Evolutionary conservation across 2,888 invertebrate species (phyloP).

Genomic region (Clepsis dumicolana): DNA sequence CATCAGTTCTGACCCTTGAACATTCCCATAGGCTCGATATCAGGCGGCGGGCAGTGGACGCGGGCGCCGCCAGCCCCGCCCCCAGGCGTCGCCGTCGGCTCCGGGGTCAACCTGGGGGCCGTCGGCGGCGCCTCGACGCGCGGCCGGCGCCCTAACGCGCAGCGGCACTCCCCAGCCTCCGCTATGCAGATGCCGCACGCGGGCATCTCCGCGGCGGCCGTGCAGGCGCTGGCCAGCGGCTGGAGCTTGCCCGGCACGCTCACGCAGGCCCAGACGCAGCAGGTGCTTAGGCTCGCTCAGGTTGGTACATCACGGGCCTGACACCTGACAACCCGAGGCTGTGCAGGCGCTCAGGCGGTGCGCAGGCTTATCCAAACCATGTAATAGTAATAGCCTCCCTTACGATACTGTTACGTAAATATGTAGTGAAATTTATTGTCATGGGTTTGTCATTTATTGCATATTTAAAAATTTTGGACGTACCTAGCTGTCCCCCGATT

Average conservation of each 20-base stretch:
- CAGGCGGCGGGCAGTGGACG: conserved; percentile 91
- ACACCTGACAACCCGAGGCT: too few relatives aligned
- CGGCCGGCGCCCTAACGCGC: conserved; percentile 65
- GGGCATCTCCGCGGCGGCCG: conserved; percentile 74
- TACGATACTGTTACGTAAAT: too few relatives aligned
- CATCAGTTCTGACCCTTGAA: neutral
- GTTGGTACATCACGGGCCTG: conserved; percentile 51
- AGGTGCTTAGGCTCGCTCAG: conserved; percentile 82
- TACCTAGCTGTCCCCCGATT: too few relatives aligned
- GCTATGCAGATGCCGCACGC: conserved; percentile 77
- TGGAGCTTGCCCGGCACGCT: conserved; percentile 73
- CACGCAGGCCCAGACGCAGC: conserved; percentile 81
- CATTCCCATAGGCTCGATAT: conserved; percentile 64
- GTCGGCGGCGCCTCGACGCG: conserved; percentile 67
- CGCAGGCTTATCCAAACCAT: too few relatives aligned
- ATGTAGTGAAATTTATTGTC: too few relatives aligned
- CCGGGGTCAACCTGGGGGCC: conserved; percentile 58
- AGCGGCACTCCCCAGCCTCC: conserved; percentile 67
- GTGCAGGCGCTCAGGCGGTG: too few relatives aligned
- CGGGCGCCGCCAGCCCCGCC: conserved; percentile 92
- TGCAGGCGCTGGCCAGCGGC: conserved; percentile 77
- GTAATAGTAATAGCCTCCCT: too few relatives aligned
- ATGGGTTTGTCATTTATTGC: too few relatives aligned
- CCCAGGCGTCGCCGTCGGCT: conserved; percentile 65
- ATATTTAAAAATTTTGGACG: too few relatives aligned